Conservation (phyloP, 2,797 vertebrate species). For the Microctenopoma stevenorrisi region DNA sequence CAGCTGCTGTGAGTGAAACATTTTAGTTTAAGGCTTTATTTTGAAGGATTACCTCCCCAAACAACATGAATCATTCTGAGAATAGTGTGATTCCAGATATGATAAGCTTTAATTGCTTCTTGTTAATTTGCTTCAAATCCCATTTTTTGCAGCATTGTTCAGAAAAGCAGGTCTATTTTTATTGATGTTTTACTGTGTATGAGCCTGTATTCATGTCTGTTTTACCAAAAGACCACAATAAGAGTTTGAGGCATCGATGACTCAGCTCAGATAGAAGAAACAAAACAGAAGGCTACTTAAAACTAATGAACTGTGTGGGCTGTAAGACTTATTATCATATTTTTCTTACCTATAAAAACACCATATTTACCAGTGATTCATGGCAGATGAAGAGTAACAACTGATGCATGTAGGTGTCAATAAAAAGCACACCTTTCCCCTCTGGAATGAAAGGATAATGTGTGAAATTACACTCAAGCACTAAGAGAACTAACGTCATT, state of each 20-base stretch:
- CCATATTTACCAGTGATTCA: no score
- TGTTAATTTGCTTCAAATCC: constrained; percentile 33
- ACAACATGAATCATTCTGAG: constrained; percentile 7
- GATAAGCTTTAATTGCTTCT: constrained; percentile 24
- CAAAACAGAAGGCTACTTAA: no score
- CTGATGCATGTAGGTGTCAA: no score
- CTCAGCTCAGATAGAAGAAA: no score
- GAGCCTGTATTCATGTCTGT: constrained; percentile 25
- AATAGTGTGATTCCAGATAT: constrained; percentile 3
- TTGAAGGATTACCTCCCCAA: constrained; percentile 7
- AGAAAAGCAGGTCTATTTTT: constrained; percentile 6
- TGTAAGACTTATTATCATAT: no score
- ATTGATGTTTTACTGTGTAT: neutral
- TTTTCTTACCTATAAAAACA: no score
- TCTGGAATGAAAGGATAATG: no score
- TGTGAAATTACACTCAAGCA: neutral
- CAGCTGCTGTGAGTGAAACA: neutral
- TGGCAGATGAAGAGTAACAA: no score
- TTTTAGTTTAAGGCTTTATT: neutral
- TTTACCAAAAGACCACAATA: neutral
- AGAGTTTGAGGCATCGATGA: no score
- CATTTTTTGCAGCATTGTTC: constrained; percentile 21
- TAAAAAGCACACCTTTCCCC: no score
- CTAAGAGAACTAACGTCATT: no score
- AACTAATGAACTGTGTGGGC: no score